phyloP scores from a whole-genome alignment of 2,888 invertebrate species.

The Choristoneura rosaceana region DNA sequence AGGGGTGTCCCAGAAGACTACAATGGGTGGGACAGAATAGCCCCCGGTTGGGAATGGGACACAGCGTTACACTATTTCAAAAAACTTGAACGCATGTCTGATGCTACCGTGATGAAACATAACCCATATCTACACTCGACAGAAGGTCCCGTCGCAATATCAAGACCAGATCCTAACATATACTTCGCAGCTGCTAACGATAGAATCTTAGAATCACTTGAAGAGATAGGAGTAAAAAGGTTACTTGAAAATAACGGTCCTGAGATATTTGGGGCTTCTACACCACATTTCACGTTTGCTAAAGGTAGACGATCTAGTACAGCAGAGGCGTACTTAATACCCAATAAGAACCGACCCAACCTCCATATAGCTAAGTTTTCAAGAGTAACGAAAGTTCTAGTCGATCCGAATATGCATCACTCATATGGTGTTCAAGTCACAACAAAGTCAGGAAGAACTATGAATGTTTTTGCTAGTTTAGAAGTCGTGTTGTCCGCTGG shows the following conservation, averaged over 20 bases:
- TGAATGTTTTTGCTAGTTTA: constrained; percentile 59
- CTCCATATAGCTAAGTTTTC: constrained; percentile 65
- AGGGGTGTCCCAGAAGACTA: constrained; percentile 64
- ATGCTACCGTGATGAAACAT: constrained; percentile 52
- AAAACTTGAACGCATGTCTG: constrained; percentile 65
- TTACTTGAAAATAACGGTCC: constrained; percentile 61
- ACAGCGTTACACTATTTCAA: constrained; percentile 61
- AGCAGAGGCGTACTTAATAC: constrained; percentile 68
- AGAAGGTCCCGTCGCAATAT: constrained; percentile 61
- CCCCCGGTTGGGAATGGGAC: constrained; percentile 66
- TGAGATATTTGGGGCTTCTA: constrained; percentile 54
- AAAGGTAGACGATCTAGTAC: constrained; percentile 71
- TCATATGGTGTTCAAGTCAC: constrained; percentile 66
- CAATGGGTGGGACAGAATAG: constrained; percentile 57
- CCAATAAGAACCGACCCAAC: constrained; percentile 60
- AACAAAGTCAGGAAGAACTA: constrained; percentile 51
- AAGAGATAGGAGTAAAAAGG: constrained; percentile 61
- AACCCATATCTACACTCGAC: constrained; percentile 59
- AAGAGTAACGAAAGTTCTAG: constrained; percentile 66
- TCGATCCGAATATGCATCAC: constrained; percentile 54
- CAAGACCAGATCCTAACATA: constrained; percentile 53
- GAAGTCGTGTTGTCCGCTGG: constrained; percentile 76
- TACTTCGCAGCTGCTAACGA: constrained; percentile 55
- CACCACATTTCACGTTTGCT: constrained; percentile 61
- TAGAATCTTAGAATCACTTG: constrained; percentile 53